Evolutionary conservation across 2,113 vertebrate genomes (phyloP), one percentile per base, ranked within the genome.

Genomic region (Ammodramus savannarum): DNA sequence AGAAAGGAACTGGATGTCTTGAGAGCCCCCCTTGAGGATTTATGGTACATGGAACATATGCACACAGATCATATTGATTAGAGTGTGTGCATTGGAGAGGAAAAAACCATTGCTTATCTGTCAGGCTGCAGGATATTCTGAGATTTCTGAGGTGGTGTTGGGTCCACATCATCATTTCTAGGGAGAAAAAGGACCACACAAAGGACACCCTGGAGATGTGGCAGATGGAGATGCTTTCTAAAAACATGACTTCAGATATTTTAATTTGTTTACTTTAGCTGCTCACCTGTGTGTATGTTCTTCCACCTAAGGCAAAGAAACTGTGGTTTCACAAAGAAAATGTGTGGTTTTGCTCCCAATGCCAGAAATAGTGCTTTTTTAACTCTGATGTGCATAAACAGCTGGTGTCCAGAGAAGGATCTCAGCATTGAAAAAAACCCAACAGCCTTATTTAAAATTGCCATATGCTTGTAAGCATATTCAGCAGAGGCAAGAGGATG

Each of bases 381-480:
- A 88, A 57, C 31, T 19, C 31, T 55, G 18, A 11, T 23, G 8
- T 58, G 16, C 39, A 21, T 58, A 52, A 95, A 89, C 85, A 93
- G 67, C 67, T 91, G 85, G 72, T 90, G 93, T 71, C 75, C 85
- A 95, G 68, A 86, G 73, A 86, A 95, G 44, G n/a, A 84, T 57
- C 39, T n/a, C 23, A 32, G 43, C 39, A 21, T 2, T 48, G 16
- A 26, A 66, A 43, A 44, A 26, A 2, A 2, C 0, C 2, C 6
- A 26, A 11, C 16, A 25, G 8, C 25, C 17, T 15, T 59, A 14
- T 81, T 75, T 72, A 75, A 84, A 93, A 68, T 16, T 85, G 55
- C 44, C 61, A 29, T 71, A 32, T 77, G 59, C 85, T 67, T 7
- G 3, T 1, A 2, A 90, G 51, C 25, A 6, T 7, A 13, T 19